Conservation (phyloP, 2,113 vertebrate species). For the Setophaga kirtlandii region DNA sequence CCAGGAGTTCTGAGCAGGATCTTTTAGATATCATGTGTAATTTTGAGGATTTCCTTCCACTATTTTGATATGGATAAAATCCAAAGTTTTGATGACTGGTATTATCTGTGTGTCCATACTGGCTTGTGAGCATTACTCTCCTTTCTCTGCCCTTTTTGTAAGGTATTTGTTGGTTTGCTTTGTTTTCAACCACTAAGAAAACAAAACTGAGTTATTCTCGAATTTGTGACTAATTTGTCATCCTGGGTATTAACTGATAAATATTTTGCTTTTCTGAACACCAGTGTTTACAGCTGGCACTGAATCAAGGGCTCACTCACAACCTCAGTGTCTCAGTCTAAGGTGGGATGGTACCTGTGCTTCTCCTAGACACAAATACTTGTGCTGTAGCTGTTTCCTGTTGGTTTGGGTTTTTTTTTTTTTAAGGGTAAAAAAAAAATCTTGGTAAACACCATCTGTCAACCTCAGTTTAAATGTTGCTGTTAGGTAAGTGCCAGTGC, state of each 20-base stretch:
- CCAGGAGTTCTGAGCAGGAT: background rate
- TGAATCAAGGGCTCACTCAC: background rate
- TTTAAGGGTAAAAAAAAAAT: no score
- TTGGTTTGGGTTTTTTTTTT: background rate
- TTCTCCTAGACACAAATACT: background rate
- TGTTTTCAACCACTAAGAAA: background rate
- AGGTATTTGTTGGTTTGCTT: background rate
- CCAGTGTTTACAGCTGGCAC: background rate
- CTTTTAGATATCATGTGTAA: no score
- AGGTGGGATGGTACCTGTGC: background rate
- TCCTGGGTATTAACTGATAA: background rate
- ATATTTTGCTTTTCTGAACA: background rate
- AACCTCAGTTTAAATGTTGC: background rate
- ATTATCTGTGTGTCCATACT: accelerated
- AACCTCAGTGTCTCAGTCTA: background rate
- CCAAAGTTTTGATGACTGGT: background rate
- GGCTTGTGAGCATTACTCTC: background rate
- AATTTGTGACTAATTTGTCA: background rate
- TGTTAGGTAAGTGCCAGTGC: background rate
- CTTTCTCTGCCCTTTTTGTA: background rate
- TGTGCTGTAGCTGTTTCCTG: background rate
- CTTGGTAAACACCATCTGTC: background rate
- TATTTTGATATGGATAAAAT: background rate
- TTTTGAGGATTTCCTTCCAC: background rate
- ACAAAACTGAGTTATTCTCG: background rate